Base-by-base conservation (phyloP, 2,797 vertebrate species). In the Zalophus californianus region DNA sequence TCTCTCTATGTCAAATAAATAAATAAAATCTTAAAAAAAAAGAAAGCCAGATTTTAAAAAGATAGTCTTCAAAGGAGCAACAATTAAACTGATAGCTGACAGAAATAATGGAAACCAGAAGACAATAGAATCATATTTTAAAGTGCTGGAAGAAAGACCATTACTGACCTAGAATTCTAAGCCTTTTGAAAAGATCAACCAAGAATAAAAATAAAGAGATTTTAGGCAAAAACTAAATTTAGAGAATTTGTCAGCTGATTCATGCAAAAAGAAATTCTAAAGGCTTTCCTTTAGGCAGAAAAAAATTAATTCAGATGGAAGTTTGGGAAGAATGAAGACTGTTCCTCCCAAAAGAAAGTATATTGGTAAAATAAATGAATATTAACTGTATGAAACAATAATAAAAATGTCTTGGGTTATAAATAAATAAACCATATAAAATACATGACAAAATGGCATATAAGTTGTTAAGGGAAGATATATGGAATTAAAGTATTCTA, bases 241-340 rank as follows among this genome's bases (percentile, higher is more conserved):
- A 91, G 82, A 90, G 58, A 90, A 66, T 91, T 86, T 77, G 60
- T 86, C 66, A 84, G 48, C 27, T 78, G 79, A 84, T 18, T 83
- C n/a, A 29, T 15, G n/a, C 44, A 66, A 75, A 83, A 64, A 25
- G 21, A 83, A 83, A 83, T 78, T 66, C 73, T 97, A 56, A 52
- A 68, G 29, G 38, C 16, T 70, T 41, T 82, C 77, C 54, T 83
- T 83, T 64, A 54, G 3, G 60, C 4, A 62, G 50, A 82, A 89
- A 7, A 89, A 94, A 97, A 50, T 88, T 48, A 92, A 35, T 86
- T 12, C 54, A 92, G 27, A 41, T 77, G 35, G n/a, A 80, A 88
- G 38, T 54, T 32, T 89, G 32, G 32, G 25, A 89, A 38, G 50
- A 89, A 78, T 13, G 6, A 68, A 72, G 25, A 62, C 15, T 23